phyloP scores from a whole-genome alignment of 2,113 vertebrate genomes.

The Tympanuchus pallidicinctus region DNA sequence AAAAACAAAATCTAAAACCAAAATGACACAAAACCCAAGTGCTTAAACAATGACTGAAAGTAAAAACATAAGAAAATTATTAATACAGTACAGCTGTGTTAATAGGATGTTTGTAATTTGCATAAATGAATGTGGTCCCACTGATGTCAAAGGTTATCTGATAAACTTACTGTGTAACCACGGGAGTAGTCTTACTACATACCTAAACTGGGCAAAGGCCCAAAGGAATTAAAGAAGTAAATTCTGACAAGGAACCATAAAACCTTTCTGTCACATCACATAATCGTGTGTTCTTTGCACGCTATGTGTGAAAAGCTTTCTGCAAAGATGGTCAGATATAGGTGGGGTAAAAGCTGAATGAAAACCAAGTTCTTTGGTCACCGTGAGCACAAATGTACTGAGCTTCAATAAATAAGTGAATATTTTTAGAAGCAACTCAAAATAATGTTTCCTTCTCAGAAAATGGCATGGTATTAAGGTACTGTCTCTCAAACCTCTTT shows the following conservation, averaged over 20 bases:
- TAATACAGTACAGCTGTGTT: neutral
- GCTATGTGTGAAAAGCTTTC: neutral
- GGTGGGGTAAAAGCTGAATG: neutral
- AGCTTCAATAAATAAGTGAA: neutral
- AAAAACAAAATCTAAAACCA: neutral
- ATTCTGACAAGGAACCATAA: neutral
- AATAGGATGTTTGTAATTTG: neutral
- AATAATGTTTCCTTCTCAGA: neutral
- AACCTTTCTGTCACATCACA: slow-evolving; percentile 13
- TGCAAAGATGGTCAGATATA: neutral
- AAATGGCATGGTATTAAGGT: neutral
- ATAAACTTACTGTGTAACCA: neutral
- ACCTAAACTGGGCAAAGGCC: neutral
- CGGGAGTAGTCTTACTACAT: neutral
- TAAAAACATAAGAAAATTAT: neutral
- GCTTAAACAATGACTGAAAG: neutral
- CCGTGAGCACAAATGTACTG: neutral
- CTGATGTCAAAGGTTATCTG: neutral
- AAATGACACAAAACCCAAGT: neutral
- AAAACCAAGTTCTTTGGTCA: neutral
- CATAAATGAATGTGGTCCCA: neutral
- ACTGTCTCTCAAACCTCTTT: neutral
- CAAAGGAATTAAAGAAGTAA: neutral
- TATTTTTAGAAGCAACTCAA: neutral
- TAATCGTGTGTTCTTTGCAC: neutral